Percentiles rank a stretch among this genome's conserved stretches.
Evolutionary conservation across 2,113 vertebrate genomes (phyloP).

Genomic region (Micronisus gabar): DNA sequence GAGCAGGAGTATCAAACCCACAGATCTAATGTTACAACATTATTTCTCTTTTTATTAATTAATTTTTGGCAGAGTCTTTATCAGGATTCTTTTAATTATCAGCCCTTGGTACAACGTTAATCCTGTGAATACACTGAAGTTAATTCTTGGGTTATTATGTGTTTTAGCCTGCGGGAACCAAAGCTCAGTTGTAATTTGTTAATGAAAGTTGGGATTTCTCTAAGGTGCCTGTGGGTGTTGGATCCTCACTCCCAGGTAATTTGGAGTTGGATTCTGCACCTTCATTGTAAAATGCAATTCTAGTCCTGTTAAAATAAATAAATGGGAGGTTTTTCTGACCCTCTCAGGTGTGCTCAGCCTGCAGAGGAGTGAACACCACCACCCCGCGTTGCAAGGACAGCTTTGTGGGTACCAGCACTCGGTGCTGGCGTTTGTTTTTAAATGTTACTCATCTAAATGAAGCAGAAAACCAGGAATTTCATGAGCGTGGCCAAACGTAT

Average conservation of each 20-base stretch:
- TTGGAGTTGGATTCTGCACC: neutral
- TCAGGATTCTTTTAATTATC: conserved; percentile 26
- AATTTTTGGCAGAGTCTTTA: conserved; percentile 2
- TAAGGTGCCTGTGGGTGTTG: neutral
- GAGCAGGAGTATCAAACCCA: neutral
- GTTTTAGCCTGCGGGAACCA: neutral
- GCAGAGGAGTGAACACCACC: neutral
- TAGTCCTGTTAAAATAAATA: neutral
- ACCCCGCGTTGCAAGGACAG: neutral
- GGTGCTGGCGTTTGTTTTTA: neutral
- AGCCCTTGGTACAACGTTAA: neutral
- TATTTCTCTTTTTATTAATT: conserved; percentile 4
- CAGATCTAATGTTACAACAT: neutral
- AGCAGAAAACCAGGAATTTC: conserved; percentile 8
- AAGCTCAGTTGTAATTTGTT: neutral
- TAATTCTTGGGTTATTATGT: neutral
- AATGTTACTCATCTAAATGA: neutral
- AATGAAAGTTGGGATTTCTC: neutral
- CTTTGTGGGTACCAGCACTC: neutral
- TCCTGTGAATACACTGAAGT: neutral
- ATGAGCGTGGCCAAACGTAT: neutral
- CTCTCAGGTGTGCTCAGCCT: neutral
- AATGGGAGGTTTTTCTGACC: neutral
- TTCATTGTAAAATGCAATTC: neutral
- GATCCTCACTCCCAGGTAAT: neutral